A percentile compares a stretch with the other conserved stretches of the same genome.
Conservation (phyloP, 1,140 invertebrate genomes). For the Drosophila equinoxialis region DNA sequence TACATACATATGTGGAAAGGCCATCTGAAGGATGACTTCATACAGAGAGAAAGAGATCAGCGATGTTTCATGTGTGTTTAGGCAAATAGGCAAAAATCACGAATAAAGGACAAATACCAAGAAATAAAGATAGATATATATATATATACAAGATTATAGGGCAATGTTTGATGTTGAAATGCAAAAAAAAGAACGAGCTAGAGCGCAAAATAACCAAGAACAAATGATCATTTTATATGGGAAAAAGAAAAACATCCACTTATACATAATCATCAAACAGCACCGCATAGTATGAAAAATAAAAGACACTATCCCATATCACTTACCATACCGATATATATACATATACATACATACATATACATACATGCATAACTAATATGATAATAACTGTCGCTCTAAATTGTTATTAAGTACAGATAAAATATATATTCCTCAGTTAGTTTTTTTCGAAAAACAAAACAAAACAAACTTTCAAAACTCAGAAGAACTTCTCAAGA, state of each 20-base stretch:
- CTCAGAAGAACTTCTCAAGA: constrained; percentile 8
- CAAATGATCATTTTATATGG: constrained; percentile 62
- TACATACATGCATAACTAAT: constrained; percentile 26
- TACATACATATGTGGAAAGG: background rate
- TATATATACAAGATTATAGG: constrained; percentile 60
- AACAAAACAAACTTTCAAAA: background rate
- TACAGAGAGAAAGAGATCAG: background rate
- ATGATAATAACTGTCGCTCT: constrained; percentile 2
- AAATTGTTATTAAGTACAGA: constrained; percentile 8
- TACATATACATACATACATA: constrained; percentile 40
- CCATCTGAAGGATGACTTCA: constrained; percentile 36
- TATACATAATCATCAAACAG: constrained; percentile 80
- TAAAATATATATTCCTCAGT: constrained; percentile 31
- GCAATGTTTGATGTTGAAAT: constrained; percentile 77
- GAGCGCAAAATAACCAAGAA: constrained; percentile 50
- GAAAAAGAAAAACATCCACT: constrained; percentile 34
- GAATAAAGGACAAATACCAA: constrained; percentile 67
- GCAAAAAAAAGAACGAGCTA: constrained; percentile 47
- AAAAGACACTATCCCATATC: background rate
- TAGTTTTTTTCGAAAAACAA: background rate
- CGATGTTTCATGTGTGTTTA: constrained; percentile 30
- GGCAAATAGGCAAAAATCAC: constrained; percentile 37
- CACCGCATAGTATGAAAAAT: constrained; percentile 80
- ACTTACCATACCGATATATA: constrained; percentile 46
- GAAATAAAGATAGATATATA: constrained; percentile 46